These are phyloP conservation scores for Tragelaphus imberbis DNA, from an alignment of 2,113 vertebrate genomes.

Conservation along the genomic window DNA sequence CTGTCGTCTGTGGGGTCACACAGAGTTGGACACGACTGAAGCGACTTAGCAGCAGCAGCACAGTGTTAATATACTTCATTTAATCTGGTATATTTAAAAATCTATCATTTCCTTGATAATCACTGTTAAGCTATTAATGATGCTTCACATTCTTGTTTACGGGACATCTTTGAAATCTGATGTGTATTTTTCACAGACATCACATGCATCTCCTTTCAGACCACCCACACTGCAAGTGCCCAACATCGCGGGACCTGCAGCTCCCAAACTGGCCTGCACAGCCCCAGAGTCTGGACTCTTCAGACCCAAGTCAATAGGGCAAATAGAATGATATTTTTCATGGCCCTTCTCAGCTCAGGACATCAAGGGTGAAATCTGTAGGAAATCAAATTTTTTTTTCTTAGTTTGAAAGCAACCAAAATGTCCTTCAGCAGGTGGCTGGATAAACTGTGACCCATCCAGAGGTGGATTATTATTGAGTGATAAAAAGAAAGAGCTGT, in stretches of 20 bases:
- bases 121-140: background rate
- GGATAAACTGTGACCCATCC: background rate
- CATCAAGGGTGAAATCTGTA: background rate
- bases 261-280: background rate
- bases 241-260: fast-evolving
- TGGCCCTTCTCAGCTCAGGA: background rate
- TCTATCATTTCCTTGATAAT: background rate
- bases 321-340: background rate
- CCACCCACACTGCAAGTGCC: background rate
- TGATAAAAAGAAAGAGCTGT: background rate
- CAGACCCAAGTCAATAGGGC: background rate
- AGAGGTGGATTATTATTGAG: background rate
- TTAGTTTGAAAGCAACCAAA: background rate
- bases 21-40: too few species aligned
- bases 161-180: background rate
- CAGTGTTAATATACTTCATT: background rate
- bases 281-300: background rate
- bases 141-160: background rate
- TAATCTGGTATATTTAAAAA: background rate
- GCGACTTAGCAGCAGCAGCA: too few species aligned
- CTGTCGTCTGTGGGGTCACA: too few species aligned
- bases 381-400: background rate
- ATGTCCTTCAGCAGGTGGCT: background rate
- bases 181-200: background rate
- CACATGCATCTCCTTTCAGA: background rate